Conservation (phyloP, 2,797 vertebrate species). For the Sebastes cheni region DNA sequence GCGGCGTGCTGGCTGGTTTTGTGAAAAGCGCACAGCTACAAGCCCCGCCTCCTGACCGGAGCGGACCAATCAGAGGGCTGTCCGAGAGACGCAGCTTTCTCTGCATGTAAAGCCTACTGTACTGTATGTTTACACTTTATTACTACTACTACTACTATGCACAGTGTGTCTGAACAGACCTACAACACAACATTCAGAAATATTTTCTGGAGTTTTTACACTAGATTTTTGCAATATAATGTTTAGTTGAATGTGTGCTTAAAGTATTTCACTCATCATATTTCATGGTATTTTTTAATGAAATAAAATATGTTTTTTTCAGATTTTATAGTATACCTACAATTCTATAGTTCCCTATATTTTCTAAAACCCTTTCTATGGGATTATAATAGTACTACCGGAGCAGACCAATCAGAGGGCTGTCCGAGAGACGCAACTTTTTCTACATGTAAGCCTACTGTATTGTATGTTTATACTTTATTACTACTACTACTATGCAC, state of each 20-base stretch:
- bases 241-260: not conserved
- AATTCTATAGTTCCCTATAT: too few relatives aligned
- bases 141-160: not conserved
- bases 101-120: not conserved
- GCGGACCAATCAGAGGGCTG: conserved; percentile 71
- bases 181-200: not conserved
- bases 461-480: not conserved
- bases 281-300: too few relatives aligned
- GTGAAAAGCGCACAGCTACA: conserved; percentile 57
- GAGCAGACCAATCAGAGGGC: conserved; percentile 69
- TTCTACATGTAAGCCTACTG: not conserved
- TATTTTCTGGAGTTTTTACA: not conserved
- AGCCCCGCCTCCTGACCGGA: conserved; percentile 48
- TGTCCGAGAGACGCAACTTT: conserved; percentile 59
- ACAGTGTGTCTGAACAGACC: not conserved
- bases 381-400: too few relatives aligned
- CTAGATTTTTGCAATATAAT: not conserved
- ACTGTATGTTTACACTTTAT: not conserved
- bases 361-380: too few relatives aligned
- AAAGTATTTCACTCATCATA: not conserved
- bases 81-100: conserved; percentile 56
- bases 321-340: not conserved
- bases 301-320: not conserved
- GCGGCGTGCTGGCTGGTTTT: conserved; percentile 66
- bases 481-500: not conserved